A percentile compares a stretch with the other conserved stretches of the same genome.
Conservation (phyloP, 2,113 vertebrate genomes). For the Synchiropus splendidus region DNA sequence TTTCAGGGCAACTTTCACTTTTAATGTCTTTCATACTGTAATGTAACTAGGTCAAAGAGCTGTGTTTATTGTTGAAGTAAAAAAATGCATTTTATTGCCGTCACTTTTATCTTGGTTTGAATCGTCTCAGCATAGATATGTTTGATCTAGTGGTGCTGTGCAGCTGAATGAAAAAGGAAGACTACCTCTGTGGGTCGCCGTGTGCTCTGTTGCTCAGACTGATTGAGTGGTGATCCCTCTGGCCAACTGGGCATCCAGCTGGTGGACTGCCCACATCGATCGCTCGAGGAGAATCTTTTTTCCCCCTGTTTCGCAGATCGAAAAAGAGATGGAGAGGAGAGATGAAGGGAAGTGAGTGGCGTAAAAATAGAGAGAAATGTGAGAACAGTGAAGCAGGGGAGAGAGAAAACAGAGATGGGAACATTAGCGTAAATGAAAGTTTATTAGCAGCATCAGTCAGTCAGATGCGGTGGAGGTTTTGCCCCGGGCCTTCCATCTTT, state of each 20-base stretch:
- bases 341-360: constrained; percentile 3
- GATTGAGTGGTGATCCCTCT: constrained; percentile 39
- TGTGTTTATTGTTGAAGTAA: no score
- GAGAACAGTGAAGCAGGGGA: background rate
- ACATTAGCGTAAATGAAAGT: constrained; percentile 69
- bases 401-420: constrained; percentile 16
- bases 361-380: constrained; percentile 6
- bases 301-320: constrained; percentile 5
- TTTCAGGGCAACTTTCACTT: no score
- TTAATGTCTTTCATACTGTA: no score
- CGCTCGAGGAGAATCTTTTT: constrained; percentile 9
- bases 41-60: no score
- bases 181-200: no score
- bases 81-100: no score
- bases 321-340: constrained; percentile 4
- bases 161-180: no score
- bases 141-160: no score
- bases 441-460: constrained; percentile 69
- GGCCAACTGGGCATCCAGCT: constrained; percentile 47
- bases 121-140: no score
- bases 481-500: constrained; percentile 43
- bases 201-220: background rate
- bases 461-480: constrained; percentile 26
- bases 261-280: constrained; percentile 44
- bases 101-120: no score